Conservation (phyloP, 2,113 vertebrate genomes). For the Rallus limicola region DNA sequence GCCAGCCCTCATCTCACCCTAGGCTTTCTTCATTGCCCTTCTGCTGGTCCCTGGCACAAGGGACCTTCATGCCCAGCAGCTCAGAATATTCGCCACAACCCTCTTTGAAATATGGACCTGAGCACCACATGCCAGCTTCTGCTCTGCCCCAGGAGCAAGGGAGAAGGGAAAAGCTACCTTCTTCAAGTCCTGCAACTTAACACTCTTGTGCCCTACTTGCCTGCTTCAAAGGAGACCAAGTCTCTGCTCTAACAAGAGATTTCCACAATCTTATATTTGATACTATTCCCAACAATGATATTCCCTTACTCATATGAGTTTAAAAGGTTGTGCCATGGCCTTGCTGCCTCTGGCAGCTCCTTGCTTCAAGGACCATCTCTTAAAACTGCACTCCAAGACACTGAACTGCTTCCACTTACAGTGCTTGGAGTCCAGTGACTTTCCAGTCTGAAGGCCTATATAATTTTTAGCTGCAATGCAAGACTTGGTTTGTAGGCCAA, state of each 20-base stretch:
- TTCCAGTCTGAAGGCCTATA: background rate
- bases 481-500: background rate
- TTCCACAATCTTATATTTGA: background rate
- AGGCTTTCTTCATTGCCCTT: background rate
- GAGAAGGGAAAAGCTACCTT: background rate
- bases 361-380: background rate
- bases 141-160: background rate
- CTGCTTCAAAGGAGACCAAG: background rate
- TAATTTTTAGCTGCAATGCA: background rate
- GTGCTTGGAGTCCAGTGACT: background rate
- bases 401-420: background rate
- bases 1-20: accelerated
- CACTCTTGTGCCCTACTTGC: background rate
- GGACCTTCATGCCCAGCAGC: accelerated
- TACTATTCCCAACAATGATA: background rate
- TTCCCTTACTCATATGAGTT: background rate
- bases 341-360: background rate
- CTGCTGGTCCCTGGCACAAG: background rate
- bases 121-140: background rate
- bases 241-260: background rate
- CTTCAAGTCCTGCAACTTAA: background rate
- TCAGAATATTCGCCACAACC: background rate
- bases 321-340: background rate
- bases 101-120: background rate
- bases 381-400: background rate